A percentile compares a stretch with the other conserved stretches of the same genome.
phyloP scores from a whole-genome alignment of 92 coral and sea anemone genomes.

The Palythoa caribaeorum region DNA sequence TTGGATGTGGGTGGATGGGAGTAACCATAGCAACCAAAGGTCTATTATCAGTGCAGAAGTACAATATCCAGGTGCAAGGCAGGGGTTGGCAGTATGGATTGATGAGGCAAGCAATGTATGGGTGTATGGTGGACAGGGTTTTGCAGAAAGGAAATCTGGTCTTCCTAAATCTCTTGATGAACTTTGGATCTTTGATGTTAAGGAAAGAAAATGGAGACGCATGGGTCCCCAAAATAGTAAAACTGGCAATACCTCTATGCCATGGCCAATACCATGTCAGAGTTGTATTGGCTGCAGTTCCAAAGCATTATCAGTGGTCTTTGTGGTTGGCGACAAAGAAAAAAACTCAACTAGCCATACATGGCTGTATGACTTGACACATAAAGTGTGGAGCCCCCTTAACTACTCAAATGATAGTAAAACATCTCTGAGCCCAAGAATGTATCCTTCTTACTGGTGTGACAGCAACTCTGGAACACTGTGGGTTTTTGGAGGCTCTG shows the following conservation, averaged over 20 bases:
- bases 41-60: conserved; percentile 13
- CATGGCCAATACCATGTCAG: conserved; percentile 67
- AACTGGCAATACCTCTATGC: conserved; percentile 5
- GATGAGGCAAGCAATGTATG: conserved; percentile 71
- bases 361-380: conserved; percentile 74
- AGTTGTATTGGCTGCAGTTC: conserved; percentile 77
- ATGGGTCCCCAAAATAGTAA: conserved; percentile 1
- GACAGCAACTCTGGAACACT: conserved; percentile 59
- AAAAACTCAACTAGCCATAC: neutral
- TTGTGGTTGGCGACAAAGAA: conserved; percentile 26
- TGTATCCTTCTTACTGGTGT: conserved; percentile 84
- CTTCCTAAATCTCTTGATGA: conserved; percentile 60
- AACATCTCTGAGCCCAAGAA: conserved; percentile 58
- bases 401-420: conserved; percentile 16
- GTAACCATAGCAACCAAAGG: conserved; percentile 56
- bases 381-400: conserved; percentile 64
- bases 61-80: conserved; percentile 78
- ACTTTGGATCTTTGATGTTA: conserved; percentile 75
- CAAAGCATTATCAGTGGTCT: conserved; percentile 63
- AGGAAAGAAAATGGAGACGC: conserved; percentile 62
- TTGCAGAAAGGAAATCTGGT: conserved; percentile 26
- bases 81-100: conserved; percentile 77
- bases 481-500: conserved; percentile 83
- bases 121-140: conserved; percentile 83
- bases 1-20: conserved; percentile 87